Base-by-base conservation (phyloP, 2,797 vertebrate genomes). In the Taenioides sp. region DNA sequence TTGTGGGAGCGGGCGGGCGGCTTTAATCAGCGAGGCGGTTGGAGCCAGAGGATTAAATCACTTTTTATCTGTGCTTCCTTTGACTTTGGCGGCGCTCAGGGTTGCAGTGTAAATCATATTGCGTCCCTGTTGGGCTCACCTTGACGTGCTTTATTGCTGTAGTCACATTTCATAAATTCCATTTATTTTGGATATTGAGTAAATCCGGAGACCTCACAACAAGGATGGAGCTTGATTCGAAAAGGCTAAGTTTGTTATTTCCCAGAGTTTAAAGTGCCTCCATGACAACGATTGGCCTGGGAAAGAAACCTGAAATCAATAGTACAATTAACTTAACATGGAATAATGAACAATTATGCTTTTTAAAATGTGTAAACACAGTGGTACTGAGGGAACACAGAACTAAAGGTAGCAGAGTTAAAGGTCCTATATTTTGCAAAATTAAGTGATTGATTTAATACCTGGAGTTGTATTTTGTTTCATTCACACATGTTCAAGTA, bases 11-110 rank as follows among this genome's bases (percentile, higher is more conserved):
- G 72, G 70, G 73, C 80, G 72, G 69, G 80, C 34, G 81, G 79
- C 87, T 90, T 88, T 93, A 91, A 92, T 92, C 89, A 91, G 90
- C 74, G 5, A 72, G 84, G 86, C 88, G 87, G 71, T 81, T 74
- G 81, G 80, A 89, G 89, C 86, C 83, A 22, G 77, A 70, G 89
- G 90, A 93, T 92, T 91, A 91, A 91, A 93, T 91, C 89, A 90
- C 84, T 86, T 90, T 91, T 91, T 89, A 92, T 93, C 90, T 87
- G 82, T 17, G 70, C 86, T 89, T 88, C 86, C 88, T 88, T 87
- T 90, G 90, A 92, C 89, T 92, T 90, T 90, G 85, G 86, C 78
- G 66, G 58, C 70, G 86, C 89, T 88, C 87, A 86, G 86, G 86
- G 86, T 90, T 88, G 81, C 80, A 62, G 83, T 78, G 87, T 90